phyloP scores from a whole-genome alignment of 2,888 invertebrate species.

The Troides oblongomaculatus region DNA sequence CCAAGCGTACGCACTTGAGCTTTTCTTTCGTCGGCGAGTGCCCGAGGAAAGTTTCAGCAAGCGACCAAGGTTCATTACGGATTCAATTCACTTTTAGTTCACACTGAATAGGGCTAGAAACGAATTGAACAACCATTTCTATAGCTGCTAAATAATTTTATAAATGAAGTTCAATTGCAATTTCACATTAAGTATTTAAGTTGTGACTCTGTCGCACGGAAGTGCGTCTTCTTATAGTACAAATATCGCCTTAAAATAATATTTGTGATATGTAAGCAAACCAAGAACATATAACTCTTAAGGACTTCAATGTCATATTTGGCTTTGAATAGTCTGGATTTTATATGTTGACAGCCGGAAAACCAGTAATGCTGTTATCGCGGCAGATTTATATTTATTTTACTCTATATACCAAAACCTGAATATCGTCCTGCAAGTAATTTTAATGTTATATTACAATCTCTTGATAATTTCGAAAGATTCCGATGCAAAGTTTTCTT shows the following conservation, averaged over 20 bases:
- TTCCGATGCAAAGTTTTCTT: slow-evolving; percentile 6
- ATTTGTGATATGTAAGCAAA: too few relatives aligned
- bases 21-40: slow-evolving; percentile 16
- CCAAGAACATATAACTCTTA: too few relatives aligned
- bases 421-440: not conserved
- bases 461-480: slow-evolving; percentile 2
- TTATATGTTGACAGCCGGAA: too few relatives aligned
- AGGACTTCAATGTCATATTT: too few relatives aligned
- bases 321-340: too few relatives aligned
- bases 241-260: too few relatives aligned
- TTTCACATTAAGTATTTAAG: not conserved
- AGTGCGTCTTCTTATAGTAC: too few relatives aligned
- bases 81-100: slow-evolving; percentile 22
- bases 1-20: slow-evolving; percentile 14
- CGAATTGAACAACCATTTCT: slow-evolving; percentile 23
- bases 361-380: too few relatives aligned
- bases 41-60: slow-evolving; percentile 16
- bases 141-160: slow-evolving; percentile 17
- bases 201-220: too few relatives aligned
- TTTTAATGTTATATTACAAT: not conserved
- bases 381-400: not conserved
- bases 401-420: not conserved
- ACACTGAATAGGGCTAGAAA: slow-evolving; percentile 23
- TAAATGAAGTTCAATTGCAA: slow-evolving; percentile 6
- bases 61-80: slow-evolving; percentile 23